phyloP scores from a whole-genome alignment of 1,140 invertebrate species.

The Hermetia illucens region DNA sequence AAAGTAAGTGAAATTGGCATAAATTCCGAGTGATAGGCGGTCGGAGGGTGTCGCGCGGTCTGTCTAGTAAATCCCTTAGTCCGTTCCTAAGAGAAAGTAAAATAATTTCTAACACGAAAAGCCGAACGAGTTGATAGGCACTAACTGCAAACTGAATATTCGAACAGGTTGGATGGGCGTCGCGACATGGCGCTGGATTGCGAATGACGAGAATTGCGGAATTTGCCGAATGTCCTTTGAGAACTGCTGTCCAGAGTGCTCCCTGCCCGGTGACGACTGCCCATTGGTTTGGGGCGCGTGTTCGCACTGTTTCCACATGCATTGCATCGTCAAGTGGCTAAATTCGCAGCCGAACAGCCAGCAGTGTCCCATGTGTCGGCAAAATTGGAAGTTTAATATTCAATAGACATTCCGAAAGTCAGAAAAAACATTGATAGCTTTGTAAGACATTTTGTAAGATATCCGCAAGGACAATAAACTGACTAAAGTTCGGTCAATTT shows the following conservation, averaged over 20 bases:
- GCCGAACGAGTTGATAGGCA: too few relatives aligned
- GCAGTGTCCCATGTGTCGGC: slow-evolving; percentile 97
- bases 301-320: slow-evolving; percentile 98
- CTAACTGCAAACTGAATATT: too few relatives aligned
- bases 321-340: slow-evolving; percentile 99
- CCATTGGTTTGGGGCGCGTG: slow-evolving; percentile 97
- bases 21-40: too few relatives aligned
- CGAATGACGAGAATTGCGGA: slow-evolving; percentile 97
- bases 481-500: too few relatives aligned
- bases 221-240: slow-evolving; percentile 99
- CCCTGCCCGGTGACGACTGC: slow-evolving; percentile 95
- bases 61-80: too few relatives aligned
- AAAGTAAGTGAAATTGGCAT: not conserved
- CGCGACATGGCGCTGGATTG: slow-evolving; percentile 96
- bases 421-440: too few relatives aligned
- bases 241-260: slow-evolving; percentile 96
- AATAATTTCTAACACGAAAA: too few relatives aligned
- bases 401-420: slow-evolving; percentile 40
- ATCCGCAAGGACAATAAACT: too few relatives aligned
- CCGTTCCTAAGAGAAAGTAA: too few relatives aligned
- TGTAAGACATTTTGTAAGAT: too few relatives aligned
- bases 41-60: too few relatives aligned
- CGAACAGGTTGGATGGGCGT: slow-evolving; percentile 96
- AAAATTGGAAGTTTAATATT: slow-evolving; percentile 96
- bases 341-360: slow-evolving; percentile 91